Evolutionary conservation across 2,797 vertebrate species (phyloP).

Genomic region (Hoplostethus atlanticus): DNA sequence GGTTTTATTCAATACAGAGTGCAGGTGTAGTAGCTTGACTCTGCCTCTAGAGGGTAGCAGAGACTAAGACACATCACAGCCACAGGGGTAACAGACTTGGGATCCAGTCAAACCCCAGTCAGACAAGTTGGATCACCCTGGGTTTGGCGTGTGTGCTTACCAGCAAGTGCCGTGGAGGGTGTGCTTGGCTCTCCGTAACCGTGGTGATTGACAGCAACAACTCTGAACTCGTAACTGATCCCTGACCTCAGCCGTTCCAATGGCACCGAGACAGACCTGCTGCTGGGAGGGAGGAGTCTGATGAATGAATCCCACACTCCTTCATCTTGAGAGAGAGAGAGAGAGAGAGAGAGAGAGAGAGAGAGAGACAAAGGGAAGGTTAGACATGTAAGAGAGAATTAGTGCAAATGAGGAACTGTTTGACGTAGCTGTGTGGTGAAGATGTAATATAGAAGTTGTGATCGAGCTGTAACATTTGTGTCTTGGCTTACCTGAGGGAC

Average conservation of each 20-base stretch:
- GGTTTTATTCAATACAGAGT: too few relatives aligned
- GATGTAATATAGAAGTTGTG: constrained; percentile 1
- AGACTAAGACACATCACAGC: constrained; percentile 26
- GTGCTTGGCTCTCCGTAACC: constrained; percentile 94
- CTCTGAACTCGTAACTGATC: constrained; percentile 96
- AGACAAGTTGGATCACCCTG: constrained; percentile 7
- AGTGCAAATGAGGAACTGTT: background rate
- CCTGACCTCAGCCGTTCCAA: constrained; percentile 91
- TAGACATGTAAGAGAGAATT: background rate
- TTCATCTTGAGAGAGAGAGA: constrained; percentile 85
- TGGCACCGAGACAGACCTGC: constrained; percentile 89
- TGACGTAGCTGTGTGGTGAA: background rate
- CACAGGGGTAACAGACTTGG: background rate
- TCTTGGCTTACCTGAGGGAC: constrained; percentile 89
- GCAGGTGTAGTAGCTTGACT: constrained; percentile 13
- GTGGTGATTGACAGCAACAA: constrained; percentile 91
- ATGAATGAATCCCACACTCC: constrained; percentile 95
- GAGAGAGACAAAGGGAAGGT: background rate
- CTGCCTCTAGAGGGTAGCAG: constrained; percentile 66
- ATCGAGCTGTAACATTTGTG: background rate
- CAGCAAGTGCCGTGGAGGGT: constrained; percentile 91
- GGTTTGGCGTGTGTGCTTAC: constrained; percentile 75
- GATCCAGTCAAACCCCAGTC: constrained; percentile 17
- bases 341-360: constrained; percentile 12
- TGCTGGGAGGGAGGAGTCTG: constrained; percentile 88